Conservation (phyloP, 2,888 invertebrate genomes). For the Chloroclystis v-ata region DNA sequence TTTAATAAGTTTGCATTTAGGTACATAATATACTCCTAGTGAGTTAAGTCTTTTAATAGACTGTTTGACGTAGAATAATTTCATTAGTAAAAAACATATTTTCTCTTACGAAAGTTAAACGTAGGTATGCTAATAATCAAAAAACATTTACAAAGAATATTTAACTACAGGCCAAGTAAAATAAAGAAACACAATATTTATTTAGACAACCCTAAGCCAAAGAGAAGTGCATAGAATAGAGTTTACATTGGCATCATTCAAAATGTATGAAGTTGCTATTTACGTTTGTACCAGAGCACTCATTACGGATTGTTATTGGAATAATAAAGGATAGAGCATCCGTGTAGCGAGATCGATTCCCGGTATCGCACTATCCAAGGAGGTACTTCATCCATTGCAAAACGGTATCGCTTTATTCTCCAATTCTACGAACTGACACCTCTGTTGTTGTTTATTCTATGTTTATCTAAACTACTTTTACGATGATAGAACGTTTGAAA, state of each 20-base stretch:
- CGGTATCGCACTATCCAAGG: slow-evolving; percentile 39
- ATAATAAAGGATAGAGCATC: slow-evolving; percentile 73
- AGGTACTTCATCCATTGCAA: slow-evolving; percentile 59
- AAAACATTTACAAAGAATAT: too few species aligned
- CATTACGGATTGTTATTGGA: slow-evolving; percentile 78
- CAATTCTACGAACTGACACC: slow-evolving; percentile 69
- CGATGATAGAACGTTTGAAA: slow-evolving; percentile 43
- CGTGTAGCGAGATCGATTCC: slow-evolving; percentile 67
- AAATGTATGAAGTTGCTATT: slow-evolving; percentile 76
- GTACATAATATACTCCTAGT: too few species aligned
- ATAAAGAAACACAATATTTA: neutral
- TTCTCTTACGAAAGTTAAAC: too few species aligned
- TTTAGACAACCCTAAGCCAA: slow-evolving; percentile 56
- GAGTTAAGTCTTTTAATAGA: too few species aligned
- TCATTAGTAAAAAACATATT: too few species aligned
- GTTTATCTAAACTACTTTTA: slow-evolving; percentile 61
- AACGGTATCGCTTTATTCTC: slow-evolving; percentile 69
- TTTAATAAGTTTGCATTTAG: too few species aligned
- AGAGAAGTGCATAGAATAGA: slow-evolving; percentile 63
- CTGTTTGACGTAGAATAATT: too few species aligned
- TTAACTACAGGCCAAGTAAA: too few species aligned
- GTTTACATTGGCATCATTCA: slow-evolving; percentile 76
- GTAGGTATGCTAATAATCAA: too few species aligned
- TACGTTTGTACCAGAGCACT: slow-evolving; percentile 76
- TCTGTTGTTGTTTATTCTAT: slow-evolving; percentile 70